Evolutionary conservation across 2,888 invertebrate species (phyloP), one percentile per base, ranked within the genome.

Genomic region (Ophonus ardosiacus): DNA sequence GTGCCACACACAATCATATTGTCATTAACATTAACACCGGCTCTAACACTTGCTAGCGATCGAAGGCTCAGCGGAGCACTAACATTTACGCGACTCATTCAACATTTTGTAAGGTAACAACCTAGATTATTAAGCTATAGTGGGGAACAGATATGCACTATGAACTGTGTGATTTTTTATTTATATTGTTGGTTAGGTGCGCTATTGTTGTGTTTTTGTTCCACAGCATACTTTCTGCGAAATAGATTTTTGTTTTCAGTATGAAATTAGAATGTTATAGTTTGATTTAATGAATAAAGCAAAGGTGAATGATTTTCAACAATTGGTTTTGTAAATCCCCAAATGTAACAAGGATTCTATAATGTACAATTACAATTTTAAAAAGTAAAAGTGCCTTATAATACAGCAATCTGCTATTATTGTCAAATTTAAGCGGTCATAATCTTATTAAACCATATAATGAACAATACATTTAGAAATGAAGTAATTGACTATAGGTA

Each of bases 81-180:
- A 82, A 56, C 56, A 82, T 38, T 21, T 18, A 10, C 10, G 38
- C 17, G 17, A 68, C 38, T 43, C 81, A 81, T 82, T 82, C 68
- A 68, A 51, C 38, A 82, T 82, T 82, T 82, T 82, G 82, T 79
- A 61, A 59, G 38, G 79, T 82, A 82, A 71, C 71, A 82, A 82
- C 82, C 82, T 82, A 82, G 71, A 57, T 82, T 82, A 82, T 82
- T 82, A 68, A 63, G 56, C 21, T 24, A 82, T 56, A 56, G 68
- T 68, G 82, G 82, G 82, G 57, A 21, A 7, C 38, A 79, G 59
- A 43, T 63, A 63, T 63, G 61, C 61, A 65, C 65, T 65, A 13
- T 76, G 43, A 71, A 71, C 76, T 57, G 18, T 79, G 79, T 79
- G 79, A 59, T 79, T 79, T 79, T 79, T 79, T 79, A 57, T 57